Conservation (phyloP, 2,888 invertebrate genomes). For the Hipparchia sbordonii region DNA sequence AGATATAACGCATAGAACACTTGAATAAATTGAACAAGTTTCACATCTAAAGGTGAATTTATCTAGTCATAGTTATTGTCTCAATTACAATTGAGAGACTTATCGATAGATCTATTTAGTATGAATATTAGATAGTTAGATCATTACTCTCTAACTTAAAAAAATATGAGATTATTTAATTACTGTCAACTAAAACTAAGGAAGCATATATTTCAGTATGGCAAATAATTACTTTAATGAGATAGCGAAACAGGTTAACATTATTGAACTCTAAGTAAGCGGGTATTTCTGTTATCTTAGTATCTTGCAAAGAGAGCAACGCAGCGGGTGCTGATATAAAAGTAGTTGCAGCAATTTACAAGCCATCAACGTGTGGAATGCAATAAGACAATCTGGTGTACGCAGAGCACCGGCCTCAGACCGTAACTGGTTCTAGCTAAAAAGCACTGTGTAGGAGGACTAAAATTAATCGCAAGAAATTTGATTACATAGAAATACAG, state of each 20-base stretch:
- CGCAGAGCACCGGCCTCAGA: slow-evolving; percentile 31
- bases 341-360: slow-evolving; percentile 42
- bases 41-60: background rate
- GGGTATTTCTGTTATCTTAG: slow-evolving; percentile 15
- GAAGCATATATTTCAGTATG: background rate
- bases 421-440: slow-evolving; percentile 34
- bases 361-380: slow-evolving; percentile 40
- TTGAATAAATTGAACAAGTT: slow-evolving; percentile 5
- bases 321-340: slow-evolving; percentile 33
- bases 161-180: too few species aligned
- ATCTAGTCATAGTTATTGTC: background rate
- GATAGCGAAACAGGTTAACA: slow-evolving; percentile 1
- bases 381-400: slow-evolving; percentile 36
- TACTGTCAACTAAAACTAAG: background rate
- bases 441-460: slow-evolving; percentile 56
- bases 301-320: slow-evolving; percentile 12
- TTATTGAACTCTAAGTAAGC: background rate
- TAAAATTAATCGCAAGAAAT: slow-evolving; percentile 51
- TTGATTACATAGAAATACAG: background rate
- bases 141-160: background rate
- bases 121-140: background rate
- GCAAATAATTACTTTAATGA: slow-evolving; percentile 1
- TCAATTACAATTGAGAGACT: background rate
- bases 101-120: background rate
- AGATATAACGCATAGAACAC: background rate